Evolutionary conservation across 1,140 invertebrate genomes (phyloP).

Genomic region (Drosophila albomicans): DNA sequence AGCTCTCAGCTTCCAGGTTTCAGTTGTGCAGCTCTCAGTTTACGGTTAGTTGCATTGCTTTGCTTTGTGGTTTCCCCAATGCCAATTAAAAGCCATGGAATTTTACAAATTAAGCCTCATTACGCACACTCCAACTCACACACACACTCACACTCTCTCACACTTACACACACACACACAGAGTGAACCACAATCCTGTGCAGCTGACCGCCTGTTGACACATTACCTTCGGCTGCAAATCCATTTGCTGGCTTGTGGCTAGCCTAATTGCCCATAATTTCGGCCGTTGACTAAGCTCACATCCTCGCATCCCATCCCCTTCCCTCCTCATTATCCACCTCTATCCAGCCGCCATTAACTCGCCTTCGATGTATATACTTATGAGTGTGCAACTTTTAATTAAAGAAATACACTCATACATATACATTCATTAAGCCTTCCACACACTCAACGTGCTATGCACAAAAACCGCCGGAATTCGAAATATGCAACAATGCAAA

Average conservation of each 20-base stretch:
- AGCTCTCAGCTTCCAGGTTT: neutral
- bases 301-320: neutral
- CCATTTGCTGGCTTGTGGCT: conserved; percentile 64
- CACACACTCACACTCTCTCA: neutral
- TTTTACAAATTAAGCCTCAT: conserved; percentile 82
- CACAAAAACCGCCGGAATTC: no score
- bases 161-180: neutral
- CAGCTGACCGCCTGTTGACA: conserved; percentile 69
- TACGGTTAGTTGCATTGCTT: conserved; percentile 38
- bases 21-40: conserved; percentile 12
- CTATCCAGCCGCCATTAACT: no score
- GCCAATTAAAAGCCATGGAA: conserved; percentile 81
- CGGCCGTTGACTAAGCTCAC: conserved; percentile 30
- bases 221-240: conserved; percentile 61
- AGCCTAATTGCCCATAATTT: conserved; percentile 78
- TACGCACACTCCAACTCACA: conserved; percentile 51
- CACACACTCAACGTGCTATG: no score
- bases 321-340: neutral
- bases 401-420: conserved; percentile 27
- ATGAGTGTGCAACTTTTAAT: conserved; percentile 29
- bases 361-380: neutral
- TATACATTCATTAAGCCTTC: neutral
- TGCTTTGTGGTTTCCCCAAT: conserved; percentile 70
- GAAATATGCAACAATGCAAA: no score
- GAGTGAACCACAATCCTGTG: conserved; percentile 65